A percentile compares a stretch with the other conserved stretches of the same genome.
These are phyloP conservation scores for Catostomus latipinnis DNA, from an alignment of 2,797 vertebrate genomes.

Conservation along the genomic window DNA sequence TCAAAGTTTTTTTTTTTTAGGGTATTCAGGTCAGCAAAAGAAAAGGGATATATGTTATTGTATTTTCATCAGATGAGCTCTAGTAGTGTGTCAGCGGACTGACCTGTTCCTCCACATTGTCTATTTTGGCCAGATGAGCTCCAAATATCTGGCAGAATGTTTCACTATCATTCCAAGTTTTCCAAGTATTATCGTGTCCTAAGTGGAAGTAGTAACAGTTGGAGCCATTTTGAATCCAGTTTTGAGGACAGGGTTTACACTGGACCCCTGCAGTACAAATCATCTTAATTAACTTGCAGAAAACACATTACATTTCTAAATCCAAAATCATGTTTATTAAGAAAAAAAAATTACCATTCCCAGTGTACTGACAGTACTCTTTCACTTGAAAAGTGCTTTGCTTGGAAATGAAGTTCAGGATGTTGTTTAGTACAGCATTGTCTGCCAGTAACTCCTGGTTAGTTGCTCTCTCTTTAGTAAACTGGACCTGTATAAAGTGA, in stretches of 20 bases:
- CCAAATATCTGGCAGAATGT: rapidly evolving
- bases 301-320: not conserved
- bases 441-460: conserved; percentile 50
- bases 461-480: conserved; percentile 15
- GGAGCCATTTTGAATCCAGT: conserved; percentile 69
- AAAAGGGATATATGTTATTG: no score
- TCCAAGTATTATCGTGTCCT: rapidly evolving
- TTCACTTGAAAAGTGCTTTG: conserved; percentile 50
- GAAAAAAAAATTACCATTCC: conserved; percentile 29
- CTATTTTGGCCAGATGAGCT: conserved; percentile 66
- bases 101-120: conserved; percentile 72
- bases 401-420: conserved; percentile 56
- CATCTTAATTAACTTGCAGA: not conserved
- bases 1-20: not conserved
- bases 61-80: no score
- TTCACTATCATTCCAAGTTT: not conserved
- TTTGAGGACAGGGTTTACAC: conserved; percentile 66
- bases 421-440: conserved; percentile 47
- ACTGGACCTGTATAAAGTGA: conserved; percentile 15
- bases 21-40: no score
- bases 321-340: not conserved
- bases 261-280: conserved; percentile 55
- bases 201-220: conserved; percentile 61
- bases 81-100: not conserved
- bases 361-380: conserved; percentile 57